Evolutionary conservation across 1,140 invertebrate species (phyloP).

Genomic region (Nilaparvata lugens): DNA sequence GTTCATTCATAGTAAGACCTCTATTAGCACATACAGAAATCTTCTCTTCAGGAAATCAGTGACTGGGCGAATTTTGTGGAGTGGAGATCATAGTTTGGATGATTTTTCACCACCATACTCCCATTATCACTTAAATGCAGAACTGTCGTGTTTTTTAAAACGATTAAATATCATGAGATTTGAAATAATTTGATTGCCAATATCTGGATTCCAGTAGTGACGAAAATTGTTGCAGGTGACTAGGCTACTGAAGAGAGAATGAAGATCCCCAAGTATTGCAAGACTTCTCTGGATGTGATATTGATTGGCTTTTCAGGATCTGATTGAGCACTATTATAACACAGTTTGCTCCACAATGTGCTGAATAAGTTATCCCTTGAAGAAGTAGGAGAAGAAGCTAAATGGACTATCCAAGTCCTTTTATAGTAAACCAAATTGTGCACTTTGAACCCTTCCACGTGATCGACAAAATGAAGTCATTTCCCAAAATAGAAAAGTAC

Average conservation of each 20-base stretch:
- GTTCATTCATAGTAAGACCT: slow-evolving; percentile 14
- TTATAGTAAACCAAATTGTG: too few relatives aligned
- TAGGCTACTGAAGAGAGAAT: slow-evolving; percentile 30
- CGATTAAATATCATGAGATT: slow-evolving; percentile 8
- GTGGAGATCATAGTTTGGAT: slow-evolving; percentile 5
- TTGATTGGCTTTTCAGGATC: slow-evolving; percentile 19
- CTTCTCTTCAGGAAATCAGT: slow-evolving; percentile 5
- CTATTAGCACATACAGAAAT: slow-evolving; percentile 4
- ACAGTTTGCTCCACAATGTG: neutral
- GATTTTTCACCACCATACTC: slow-evolving; percentile 2
- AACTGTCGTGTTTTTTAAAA: slow-evolving; percentile 16
- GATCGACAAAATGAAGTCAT: too few relatives aligned
- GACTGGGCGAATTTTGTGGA: slow-evolving; percentile 13
- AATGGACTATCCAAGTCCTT: slow-evolving; percentile 22
- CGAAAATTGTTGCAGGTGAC: slow-evolving; percentile 30
- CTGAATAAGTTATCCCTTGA: slow-evolving; percentile 24
- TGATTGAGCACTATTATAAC: slow-evolving; percentile 1
- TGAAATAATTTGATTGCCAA: slow-evolving; percentile 2
- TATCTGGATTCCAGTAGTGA: slow-evolving; percentile 26
- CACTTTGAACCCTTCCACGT: too few relatives aligned
- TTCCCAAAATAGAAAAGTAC: too few relatives aligned
- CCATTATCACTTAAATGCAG: slow-evolving; percentile 16
- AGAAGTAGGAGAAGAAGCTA: slow-evolving; percentile 25
- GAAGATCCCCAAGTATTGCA: slow-evolving; percentile 29
- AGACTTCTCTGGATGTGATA: slow-evolving; percentile 21